phyloP scores from a whole-genome alignment of 2,113 vertebrate genomes.

The Cichladusa arquata region DNA sequence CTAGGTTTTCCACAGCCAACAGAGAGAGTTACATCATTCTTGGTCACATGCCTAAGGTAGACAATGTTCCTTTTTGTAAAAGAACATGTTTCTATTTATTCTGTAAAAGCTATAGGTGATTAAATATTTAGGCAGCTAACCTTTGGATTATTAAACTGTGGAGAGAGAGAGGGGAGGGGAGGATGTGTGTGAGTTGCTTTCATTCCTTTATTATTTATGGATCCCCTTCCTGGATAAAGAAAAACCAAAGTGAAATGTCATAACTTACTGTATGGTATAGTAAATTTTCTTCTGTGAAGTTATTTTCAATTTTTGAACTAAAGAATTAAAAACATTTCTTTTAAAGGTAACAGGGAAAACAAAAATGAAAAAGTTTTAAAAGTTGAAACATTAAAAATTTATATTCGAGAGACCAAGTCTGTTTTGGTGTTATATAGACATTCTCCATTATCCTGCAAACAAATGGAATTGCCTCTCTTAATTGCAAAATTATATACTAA shows the following conservation, averaged over 20 bases:
- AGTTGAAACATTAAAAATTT: not conserved
- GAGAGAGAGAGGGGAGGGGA: accelerated
- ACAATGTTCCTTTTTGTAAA: not conserved
- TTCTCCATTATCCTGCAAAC: not conserved
- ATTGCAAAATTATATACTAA: not conserved
- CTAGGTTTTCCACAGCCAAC: not conserved
- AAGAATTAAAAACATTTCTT: not conserved
- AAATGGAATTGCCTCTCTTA: not conserved
- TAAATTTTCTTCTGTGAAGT: not conserved
- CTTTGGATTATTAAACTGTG: not conserved
- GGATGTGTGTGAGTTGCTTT: not conserved
- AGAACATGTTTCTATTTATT: not conserved
- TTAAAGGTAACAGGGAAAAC: not conserved
- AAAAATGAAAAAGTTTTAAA: not conserved
- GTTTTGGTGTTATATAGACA: not conserved
- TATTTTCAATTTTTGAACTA: not conserved
- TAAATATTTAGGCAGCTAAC: slow-evolving; percentile 24
- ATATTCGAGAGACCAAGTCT: not conserved
- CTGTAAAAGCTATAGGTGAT: not conserved
- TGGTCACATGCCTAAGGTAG: not conserved
- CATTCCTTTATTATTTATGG: not conserved
- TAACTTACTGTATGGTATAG: not conserved
- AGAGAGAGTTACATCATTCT: not conserved
- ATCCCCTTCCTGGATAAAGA: not conserved
- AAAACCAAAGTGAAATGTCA: not conserved